These are phyloP conservation scores for Trichoplusia ni DNA, from an alignment of 1,140 invertebrate species.

Conservation along the genomic window DNA sequence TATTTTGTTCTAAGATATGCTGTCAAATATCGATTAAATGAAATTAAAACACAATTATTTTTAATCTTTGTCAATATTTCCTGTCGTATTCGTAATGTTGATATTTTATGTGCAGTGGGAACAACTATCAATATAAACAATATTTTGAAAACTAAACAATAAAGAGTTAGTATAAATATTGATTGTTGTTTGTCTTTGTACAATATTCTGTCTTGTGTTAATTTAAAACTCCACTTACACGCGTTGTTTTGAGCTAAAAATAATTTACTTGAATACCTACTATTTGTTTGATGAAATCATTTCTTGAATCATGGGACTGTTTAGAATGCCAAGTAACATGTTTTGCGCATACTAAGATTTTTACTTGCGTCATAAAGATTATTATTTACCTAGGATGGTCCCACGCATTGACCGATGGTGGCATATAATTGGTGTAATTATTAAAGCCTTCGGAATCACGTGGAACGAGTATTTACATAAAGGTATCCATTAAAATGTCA, in stretches of 20 bases:
- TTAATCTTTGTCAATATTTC: background rate
- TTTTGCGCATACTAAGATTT: no score
- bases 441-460: no score
- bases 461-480: no score
- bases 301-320: background rate
- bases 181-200: background rate
- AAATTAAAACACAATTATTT: conserved; percentile 18
- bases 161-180: background rate
- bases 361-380: no score
- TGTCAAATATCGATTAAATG: conserved; percentile 25
- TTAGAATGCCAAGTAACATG: no score
- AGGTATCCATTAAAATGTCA: no score
- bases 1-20: conserved; percentile 23
- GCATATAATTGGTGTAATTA: no score
- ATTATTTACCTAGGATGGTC: no score
- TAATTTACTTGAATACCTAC: no score
- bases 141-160: background rate
- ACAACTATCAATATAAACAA: background rate
- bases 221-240: background rate
- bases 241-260: background rate
- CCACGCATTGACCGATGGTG: no score
- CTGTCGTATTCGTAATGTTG: conserved; percentile 2
- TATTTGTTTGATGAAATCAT: background rate
- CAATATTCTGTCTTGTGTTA: conserved; percentile 25
- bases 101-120: conserved; percentile 3